Conservation (phyloP, 1,140 invertebrate genomes). For the Neodiprion virginianus region DNA sequence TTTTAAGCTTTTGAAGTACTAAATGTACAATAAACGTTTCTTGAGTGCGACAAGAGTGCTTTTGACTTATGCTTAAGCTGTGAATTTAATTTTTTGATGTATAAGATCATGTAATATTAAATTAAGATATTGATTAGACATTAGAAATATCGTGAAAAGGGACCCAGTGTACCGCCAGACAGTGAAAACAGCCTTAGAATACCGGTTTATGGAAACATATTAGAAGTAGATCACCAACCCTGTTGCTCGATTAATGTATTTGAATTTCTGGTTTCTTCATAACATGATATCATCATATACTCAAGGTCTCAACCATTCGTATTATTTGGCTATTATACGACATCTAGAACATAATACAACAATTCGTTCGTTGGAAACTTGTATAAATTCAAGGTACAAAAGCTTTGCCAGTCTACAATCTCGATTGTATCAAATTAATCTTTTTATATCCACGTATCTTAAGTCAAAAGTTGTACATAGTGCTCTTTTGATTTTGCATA, state of each 20-base stretch:
- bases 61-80: constrained; percentile 2
- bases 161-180: constrained; percentile 4
- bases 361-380: neutral
- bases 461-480: neutral
- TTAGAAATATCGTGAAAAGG: constrained; percentile 4
- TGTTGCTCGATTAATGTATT: neutral
- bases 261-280: neutral
- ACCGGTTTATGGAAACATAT: neutral
- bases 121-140: constrained; percentile 1
- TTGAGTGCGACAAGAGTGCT: neutral
- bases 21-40: neutral
- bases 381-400: neutral
- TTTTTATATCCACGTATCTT: neutral
- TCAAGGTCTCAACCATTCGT: neutral
- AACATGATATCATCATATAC: neutral
- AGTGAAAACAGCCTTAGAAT: constrained; percentile 7
- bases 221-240: neutral
- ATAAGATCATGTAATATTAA: constrained; percentile 2
- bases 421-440: neutral
- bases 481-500: neutral
- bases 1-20: neutral
- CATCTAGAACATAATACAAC: neutral
- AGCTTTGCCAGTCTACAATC: constrained; percentile 1
- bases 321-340: no score
- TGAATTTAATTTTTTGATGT: neutral